phyloP scores from a whole-genome alignment of 2,888 invertebrate species.

The Lysandra bellargus region DNA sequence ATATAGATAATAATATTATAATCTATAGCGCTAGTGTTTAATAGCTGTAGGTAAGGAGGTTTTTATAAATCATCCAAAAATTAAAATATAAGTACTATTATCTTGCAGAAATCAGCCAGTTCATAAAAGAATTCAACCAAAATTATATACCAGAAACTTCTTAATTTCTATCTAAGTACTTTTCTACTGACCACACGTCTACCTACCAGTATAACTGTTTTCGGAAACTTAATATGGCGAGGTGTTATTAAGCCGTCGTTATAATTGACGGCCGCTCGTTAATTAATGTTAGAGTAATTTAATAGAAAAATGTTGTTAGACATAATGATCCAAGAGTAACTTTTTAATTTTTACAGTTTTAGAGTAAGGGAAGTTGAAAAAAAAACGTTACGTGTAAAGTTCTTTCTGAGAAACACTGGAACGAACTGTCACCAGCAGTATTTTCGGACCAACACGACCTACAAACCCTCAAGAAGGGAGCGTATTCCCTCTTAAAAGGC shows the following conservation, averaged over 20 bases:
- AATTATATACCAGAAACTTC: neutral
- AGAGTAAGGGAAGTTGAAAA: no score
- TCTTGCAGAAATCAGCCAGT: no score
- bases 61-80: no score
- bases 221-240: constrained; percentile 13
- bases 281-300: neutral
- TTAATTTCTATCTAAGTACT: neutral
- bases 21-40: no score
- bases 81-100: no score
- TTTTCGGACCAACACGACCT: no score
- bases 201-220: constrained; percentile 10
- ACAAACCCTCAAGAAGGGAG: no score
- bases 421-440: no score
- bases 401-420: no score
- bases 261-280: constrained; percentile 7
- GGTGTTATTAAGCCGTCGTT: constrained; percentile 14
- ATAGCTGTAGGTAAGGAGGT: neutral
- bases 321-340: neutral
- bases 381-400: no score
- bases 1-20: no score
- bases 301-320: neutral
- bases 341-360: neutral
- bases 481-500: no score
- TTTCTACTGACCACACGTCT: neutral
- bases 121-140: neutral